Evolutionary conservation across 37 sponge, comb jelly and placozoan species (phyloP), one percentile per base, ranked within the genome.

Genomic region (Axinella damicornis): DNA sequence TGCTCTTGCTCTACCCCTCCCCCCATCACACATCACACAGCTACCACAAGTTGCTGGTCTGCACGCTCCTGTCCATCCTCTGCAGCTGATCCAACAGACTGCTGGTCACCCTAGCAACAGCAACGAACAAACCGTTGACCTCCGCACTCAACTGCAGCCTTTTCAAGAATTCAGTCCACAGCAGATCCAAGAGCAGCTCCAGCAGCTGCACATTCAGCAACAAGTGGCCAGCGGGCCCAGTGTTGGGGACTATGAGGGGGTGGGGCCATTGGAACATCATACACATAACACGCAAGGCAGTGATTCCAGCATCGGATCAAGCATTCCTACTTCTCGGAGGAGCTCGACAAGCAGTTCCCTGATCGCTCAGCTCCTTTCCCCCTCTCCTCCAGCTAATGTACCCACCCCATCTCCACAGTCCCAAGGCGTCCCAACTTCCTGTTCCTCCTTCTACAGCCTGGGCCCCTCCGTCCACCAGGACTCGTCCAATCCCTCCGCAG

Each of bases 171-270:
- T 71, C 61, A 80, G 55, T 5, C 91, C 74, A 0, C 69, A 90
- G 11, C 73, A 92, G 53, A 77, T 92, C 54, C 88, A 87, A 65
- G 83, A 87, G 22, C 87, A 87, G 53, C 83, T 92, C 0, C 88
- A 92, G 53, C 75, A 83, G 63, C 87, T 92, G 2, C 83, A 92
- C 79, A 71, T 90, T 53, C 85, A 79, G 66, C 89, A 77, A 28
- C 65, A 67, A 1, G 63, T 19, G 19, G 27, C 2, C 4, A 18
- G 57, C 18, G 57, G 17, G 15, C 18, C 57, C 57, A 56, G 57
- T 56, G 63, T 2, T 27, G 27, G 13, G 11, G n/a, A 61, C 12
- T 12, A 12, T 4, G 27, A 62, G 27, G 64, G 5, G 11, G 5
- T 28, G 11, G 64, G 24, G 5, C 11, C 28, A 2, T 24, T 27